phyloP scores from a whole-genome alignment of 35 echinoderm and acorn worm species.

The Patiria miniata region DNA sequence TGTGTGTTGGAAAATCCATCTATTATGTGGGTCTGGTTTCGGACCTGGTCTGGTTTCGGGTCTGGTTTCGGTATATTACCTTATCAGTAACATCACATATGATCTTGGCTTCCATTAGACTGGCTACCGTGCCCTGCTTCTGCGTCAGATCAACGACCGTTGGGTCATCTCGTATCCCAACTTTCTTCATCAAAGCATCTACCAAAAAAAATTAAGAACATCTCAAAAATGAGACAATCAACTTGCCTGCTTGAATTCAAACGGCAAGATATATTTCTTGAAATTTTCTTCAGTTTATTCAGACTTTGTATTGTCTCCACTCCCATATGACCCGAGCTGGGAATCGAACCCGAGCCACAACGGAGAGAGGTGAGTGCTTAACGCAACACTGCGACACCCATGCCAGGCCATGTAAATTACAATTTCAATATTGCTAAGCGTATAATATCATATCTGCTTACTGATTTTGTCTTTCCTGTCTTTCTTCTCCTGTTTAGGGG shows the following conservation, averaged over 20 bases:
- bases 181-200: constrained; percentile 81
- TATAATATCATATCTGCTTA: constrained; percentile 17
- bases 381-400: background rate
- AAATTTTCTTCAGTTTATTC: no score
- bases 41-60: no score
- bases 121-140: constrained; percentile 78
- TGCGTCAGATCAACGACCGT: constrained; percentile 86
- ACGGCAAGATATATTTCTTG: no score
- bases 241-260: no score
- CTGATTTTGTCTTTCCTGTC: constrained; percentile 49
- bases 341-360: no score
- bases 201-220: background rate
- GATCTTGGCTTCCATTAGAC: constrained; percentile 86
- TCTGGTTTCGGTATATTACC: constrained; percentile 64
- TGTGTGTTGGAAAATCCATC: no score
- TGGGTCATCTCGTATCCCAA: constrained; percentile 65
- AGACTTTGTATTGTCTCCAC: no score
- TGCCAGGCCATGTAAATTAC: no score
- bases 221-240: no score
- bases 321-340: no score
- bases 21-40: no score
- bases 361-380: no score
- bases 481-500: constrained; percentile 40
- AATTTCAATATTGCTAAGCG: background rate
- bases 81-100: constrained; percentile 81